A percentile compares a stretch with the other conserved stretches of the same genome.
Evolutionary conservation across 2,797 vertebrate genomes (phyloP).

Genomic region (Chrosomus eos): DNA sequence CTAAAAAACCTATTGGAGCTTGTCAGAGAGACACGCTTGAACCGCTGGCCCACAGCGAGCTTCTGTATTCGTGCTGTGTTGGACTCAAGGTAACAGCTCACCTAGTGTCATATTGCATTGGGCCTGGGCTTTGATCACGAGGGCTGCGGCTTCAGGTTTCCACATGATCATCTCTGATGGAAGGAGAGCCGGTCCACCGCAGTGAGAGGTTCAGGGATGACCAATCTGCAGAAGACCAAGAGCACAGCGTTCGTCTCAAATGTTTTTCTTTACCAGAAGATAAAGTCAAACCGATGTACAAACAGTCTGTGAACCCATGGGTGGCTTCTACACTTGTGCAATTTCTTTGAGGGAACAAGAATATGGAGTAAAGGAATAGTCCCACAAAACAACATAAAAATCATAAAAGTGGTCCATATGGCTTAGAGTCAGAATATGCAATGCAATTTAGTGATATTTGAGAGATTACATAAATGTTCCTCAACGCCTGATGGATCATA

Average conservation of each 20-base stretch:
- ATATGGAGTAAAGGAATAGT: neutral
- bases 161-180: constrained; percentile 36
- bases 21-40: neutral
- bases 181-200: constrained; percentile 62
- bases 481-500: neutral
- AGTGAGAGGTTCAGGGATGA: constrained; percentile 56
- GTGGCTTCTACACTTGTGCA: neutral
- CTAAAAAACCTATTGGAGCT: neutral
- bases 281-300: no score
- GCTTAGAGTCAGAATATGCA: neutral
- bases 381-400: neutral
- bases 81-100: constrained; percentile 55
- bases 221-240: constrained; percentile 8
- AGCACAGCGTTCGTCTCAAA: neutral
- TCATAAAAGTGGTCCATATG: neutral
- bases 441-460: neutral
- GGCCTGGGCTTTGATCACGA: constrained; percentile 73
- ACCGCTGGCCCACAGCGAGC: neutral
- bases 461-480: neutral
- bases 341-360: neutral
- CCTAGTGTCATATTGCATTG: constrained; percentile 65
- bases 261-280: neutral
- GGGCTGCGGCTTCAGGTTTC: constrained; percentile 54
- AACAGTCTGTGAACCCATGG: neutral
- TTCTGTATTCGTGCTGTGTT: constrained; percentile 14